Evolutionary conservation across 2,797 vertebrate species (phyloP), one percentile per base, ranked within the genome.

Genomic region (Chelon auratus): DNA sequence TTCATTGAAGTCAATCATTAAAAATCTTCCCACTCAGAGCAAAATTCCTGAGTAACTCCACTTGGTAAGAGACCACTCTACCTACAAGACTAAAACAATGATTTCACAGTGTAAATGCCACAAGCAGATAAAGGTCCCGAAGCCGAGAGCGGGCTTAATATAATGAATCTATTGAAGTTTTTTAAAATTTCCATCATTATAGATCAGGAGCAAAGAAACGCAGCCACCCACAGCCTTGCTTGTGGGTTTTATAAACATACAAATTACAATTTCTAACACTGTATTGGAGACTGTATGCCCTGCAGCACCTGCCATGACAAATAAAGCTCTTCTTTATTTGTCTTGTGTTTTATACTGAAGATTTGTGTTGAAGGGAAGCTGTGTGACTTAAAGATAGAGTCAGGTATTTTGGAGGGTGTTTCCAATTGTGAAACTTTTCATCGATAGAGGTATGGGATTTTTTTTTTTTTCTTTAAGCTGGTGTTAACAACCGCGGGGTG

Each of bases 201-300:
- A 79, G 40, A 75, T 85, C 57, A 74, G 64, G 7, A 65, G 37
- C 63, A 82, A 72, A 52, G 64, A 77, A 76, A 74, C 47, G 15
- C 50, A 69, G 15, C 45, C 60, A 52, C 65, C 76, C 59, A 71
- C 72, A 33, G 26, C 10, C 60, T 63, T 54, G 14, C 20, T 42
- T 77, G 9, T 75, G 42, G 5, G n/a, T 71, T 83, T 69, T 72
- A 78, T 79, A 74, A 77, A 73, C 59, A 42, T 70, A 79, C 33
- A 65, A 77, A 87, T 89, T 81, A 81, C 50, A 86, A 69, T 81
- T 83, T 82, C 17, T 77, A 73, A 83, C 85, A 47, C 73, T 57
- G 33, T 45, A 63, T 61, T 9, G 54, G 51, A 39, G 64, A 33
- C 52, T 26, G 8, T 63, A 67, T 80, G 77, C 67, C 77, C 74